phyloP scores from a whole-genome alignment of 2,888 invertebrate species.

The Trichopoda pennipes region DNA sequence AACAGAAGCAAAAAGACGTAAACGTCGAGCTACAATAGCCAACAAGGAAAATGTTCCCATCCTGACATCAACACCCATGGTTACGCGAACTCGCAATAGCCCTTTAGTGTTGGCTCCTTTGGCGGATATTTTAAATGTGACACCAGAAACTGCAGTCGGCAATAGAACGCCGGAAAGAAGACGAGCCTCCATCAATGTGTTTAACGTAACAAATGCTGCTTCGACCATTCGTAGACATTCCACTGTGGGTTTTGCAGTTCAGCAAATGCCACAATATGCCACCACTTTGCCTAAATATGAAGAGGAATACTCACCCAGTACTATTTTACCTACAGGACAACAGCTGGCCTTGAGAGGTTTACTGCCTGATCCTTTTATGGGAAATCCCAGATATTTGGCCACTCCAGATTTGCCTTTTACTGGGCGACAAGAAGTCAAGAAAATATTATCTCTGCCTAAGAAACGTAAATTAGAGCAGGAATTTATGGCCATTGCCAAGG shows the following conservation, averaged over 20 bases:
- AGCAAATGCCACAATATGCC: slow-evolving; percentile 73
- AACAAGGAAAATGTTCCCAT: slow-evolving; percentile 77
- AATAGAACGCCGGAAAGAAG: slow-evolving; percentile 65
- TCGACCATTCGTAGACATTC: slow-evolving; percentile 56
- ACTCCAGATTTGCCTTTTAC: slow-evolving; percentile 60
- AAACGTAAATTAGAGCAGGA: slow-evolving; percentile 77
- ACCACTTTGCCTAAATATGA: slow-evolving; percentile 79
- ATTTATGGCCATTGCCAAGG: slow-evolving; percentile 72
- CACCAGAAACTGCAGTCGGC: slow-evolving; percentile 70
- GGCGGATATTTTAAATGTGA: slow-evolving; percentile 75
- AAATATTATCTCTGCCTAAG: slow-evolving; percentile 60
- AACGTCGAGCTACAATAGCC: slow-evolving; percentile 76
- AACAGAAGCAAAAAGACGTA: slow-evolving; percentile 68
- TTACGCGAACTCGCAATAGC: slow-evolving; percentile 71
- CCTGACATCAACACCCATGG: slow-evolving; percentile 76
- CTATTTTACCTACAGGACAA: slow-evolving; percentile 75
- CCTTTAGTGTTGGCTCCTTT: slow-evolving; percentile 76
- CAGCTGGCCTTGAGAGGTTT: slow-evolving; percentile 78
- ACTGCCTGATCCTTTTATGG: slow-evolving; percentile 77
- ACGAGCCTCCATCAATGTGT: slow-evolving; percentile 8
- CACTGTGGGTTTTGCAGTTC: slow-evolving; percentile 56
- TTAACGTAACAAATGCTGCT: background rate
- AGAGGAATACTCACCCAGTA: slow-evolving; percentile 80
- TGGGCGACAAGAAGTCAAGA: slow-evolving; percentile 28
- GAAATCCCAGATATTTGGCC: slow-evolving; percentile 77